phyloP scores from a whole-genome alignment of 2,888 invertebrate species.

The Loripinus fragilis region DNA sequence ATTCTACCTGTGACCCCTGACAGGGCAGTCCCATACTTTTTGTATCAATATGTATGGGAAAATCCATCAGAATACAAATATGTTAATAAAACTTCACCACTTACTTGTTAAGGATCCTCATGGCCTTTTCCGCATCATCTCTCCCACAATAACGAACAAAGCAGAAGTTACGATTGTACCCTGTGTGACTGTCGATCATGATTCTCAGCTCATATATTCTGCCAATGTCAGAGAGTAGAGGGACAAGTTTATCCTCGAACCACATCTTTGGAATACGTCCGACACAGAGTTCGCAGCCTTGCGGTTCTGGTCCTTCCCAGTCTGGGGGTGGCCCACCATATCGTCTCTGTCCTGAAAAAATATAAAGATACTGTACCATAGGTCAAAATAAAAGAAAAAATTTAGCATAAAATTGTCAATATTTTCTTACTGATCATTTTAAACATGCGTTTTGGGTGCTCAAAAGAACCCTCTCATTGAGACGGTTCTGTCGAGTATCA shows the following conservation, averaged over 20 bases:
- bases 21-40: no score
- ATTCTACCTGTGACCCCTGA: no score
- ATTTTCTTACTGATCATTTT: no score
- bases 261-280: constrained; percentile 49
- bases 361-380: neutral
- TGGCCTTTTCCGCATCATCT: constrained; percentile 43
- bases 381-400: no score
- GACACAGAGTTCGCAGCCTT: constrained; percentile 42
- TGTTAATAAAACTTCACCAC: no score
- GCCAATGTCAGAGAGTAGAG: constrained; percentile 50
- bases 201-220: constrained; percentile 50
- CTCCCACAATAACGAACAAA: constrained; percentile 52
- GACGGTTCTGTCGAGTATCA: no score
- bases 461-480: no score
- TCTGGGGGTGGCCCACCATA: constrained; percentile 55
- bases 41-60: no score
- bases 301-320: constrained; percentile 48
- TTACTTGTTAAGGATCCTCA: constrained; percentile 28
- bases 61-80: no score
- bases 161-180: constrained; percentile 52
- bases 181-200: constrained; percentile 51
- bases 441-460: no score
- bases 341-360: constrained; percentile 42
- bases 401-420: no score
- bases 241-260: constrained; percentile 58